A percentile compares a stretch with the other conserved stretches of the same genome.
phyloP scores from a whole-genome alignment of 2,888 invertebrate species.

The Plemyria rubiginata region DNA sequence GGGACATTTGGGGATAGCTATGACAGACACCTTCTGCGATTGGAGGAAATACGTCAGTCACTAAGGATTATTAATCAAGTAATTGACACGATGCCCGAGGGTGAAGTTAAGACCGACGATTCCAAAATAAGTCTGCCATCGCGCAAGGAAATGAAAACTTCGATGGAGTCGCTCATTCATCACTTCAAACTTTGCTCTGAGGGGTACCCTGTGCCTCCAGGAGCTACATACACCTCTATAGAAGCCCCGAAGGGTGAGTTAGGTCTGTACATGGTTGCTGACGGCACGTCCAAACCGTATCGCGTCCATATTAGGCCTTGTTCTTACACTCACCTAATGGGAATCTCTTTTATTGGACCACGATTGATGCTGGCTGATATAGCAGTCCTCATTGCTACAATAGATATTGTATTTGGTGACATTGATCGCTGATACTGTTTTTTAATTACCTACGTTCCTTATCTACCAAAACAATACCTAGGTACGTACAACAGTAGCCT shows the following conservation, averaged over 20 bases:
- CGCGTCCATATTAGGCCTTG: constrained; percentile 86
- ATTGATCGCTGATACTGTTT: constrained; percentile 77
- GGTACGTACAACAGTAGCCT: too few relatives aligned
- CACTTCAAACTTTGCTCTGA: constrained; percentile 94
- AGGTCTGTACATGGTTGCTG: constrained; percentile 94
- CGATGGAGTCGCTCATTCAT: constrained; percentile 95
- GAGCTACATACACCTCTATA: constrained; percentile 90
- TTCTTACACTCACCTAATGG: constrained; percentile 86
- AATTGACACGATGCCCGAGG: constrained; percentile 92
- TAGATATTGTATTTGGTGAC: constrained; percentile 87
- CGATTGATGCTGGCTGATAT: constrained; percentile 91
- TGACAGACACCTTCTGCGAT: constrained; percentile 89
- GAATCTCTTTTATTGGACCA: constrained; percentile 86
- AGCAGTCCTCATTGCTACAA: constrained; percentile 89
- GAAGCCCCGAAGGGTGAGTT: constrained; percentile 96
- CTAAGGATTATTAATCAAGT: constrained; percentile 92
- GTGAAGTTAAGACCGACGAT: constrained; percentile 92
- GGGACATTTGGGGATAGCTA: constrained; percentile 94
- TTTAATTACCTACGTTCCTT: neutral
- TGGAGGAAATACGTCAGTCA: constrained; percentile 91
- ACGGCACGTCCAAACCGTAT: constrained; percentile 91
- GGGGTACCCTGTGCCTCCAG: constrained; percentile 94
- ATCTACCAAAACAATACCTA: too few relatives aligned
- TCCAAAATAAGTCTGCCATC: constrained; percentile 90
- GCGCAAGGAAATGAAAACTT: constrained; percentile 92